These are phyloP conservation scores for Carduelis carduelis DNA, from an alignment of 2,797 vertebrate genomes.

Conservation along the genomic window DNA sequence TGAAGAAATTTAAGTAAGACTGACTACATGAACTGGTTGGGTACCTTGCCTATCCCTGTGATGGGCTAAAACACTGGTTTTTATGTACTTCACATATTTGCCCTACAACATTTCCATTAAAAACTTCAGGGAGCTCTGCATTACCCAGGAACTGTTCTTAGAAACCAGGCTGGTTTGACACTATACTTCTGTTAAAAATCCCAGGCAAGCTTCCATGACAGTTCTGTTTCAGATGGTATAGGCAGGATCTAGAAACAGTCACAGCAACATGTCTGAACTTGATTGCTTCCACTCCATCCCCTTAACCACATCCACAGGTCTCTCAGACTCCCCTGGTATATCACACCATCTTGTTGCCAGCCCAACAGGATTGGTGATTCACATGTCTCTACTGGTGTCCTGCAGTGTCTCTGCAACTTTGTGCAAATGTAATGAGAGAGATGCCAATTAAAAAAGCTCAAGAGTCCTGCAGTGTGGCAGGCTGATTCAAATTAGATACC, in stretches of 20 bases:
- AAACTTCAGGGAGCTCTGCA: neutral
- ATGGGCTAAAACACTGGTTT: neutral
- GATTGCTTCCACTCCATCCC: neutral
- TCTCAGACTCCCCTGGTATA: neutral
- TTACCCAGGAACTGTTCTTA: neutral
- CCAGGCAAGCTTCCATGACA: neutral
- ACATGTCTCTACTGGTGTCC: slow-evolving; percentile 52
- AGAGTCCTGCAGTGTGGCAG: slow-evolving; percentile 59
- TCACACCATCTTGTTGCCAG: slow-evolving; percentile 26
- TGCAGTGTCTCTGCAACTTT: slow-evolving; percentile 62
- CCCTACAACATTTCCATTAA: neutral
- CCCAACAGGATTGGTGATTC: slow-evolving; percentile 51
- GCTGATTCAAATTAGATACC: slow-evolving; percentile 67
- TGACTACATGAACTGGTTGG: neutral
- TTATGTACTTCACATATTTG: neutral
- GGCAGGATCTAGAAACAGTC: neutral
- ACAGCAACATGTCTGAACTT: neutral
- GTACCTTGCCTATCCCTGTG: neutral
- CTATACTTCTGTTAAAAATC: neutral
- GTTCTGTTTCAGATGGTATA: neutral
- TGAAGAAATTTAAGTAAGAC: neutral
- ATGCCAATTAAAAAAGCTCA: slow-evolving; percentile 67
- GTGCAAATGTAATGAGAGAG: slow-evolving; percentile 67
- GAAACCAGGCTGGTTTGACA: neutral
- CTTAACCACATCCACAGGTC: neutral